A percentile compares a stretch with the other conserved stretches of the same genome.
Evolutionary conservation across 2,113 vertebrate species (phyloP).

Genomic region (Falco punctatus): DNA sequence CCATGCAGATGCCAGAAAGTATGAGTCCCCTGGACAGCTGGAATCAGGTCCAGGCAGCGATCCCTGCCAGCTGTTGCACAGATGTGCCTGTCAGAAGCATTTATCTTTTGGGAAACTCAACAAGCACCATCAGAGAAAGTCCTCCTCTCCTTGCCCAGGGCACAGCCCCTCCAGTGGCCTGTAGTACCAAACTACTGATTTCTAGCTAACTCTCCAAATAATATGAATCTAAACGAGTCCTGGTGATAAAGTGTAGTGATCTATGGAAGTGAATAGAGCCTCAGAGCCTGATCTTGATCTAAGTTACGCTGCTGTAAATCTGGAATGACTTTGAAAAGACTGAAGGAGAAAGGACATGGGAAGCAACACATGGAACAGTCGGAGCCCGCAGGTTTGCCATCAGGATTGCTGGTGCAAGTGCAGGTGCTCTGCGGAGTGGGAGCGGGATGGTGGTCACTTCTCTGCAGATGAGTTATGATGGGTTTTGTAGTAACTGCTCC

Average conservation of each 20-base stretch:
- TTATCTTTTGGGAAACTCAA: neutral
- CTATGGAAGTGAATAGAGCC: neutral
- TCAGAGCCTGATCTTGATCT: neutral
- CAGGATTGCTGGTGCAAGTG: neutral
- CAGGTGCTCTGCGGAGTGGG: neutral
- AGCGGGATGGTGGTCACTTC: neutral
- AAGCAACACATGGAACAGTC: neutral
- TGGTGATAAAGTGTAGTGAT: neutral
- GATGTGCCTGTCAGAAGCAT: neutral
- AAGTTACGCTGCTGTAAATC: neutral
- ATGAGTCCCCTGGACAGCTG: neutral
- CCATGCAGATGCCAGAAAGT: neutral
- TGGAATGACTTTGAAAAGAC: neutral
- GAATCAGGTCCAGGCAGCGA: neutral
- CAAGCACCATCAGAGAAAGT: neutral
- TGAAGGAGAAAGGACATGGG: neutral
- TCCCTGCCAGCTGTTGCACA: neutral
- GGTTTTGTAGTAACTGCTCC: neutral
- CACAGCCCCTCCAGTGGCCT: neutral
- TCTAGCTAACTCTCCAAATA: neutral
- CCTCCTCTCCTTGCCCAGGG: neutral
- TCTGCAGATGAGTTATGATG: neutral
- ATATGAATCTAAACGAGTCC: neutral
- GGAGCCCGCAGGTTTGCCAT: neutral
- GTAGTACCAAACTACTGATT: neutral